Conservation (phyloP, 2,888 invertebrate species). For the Drosophila meridiana region DNA sequence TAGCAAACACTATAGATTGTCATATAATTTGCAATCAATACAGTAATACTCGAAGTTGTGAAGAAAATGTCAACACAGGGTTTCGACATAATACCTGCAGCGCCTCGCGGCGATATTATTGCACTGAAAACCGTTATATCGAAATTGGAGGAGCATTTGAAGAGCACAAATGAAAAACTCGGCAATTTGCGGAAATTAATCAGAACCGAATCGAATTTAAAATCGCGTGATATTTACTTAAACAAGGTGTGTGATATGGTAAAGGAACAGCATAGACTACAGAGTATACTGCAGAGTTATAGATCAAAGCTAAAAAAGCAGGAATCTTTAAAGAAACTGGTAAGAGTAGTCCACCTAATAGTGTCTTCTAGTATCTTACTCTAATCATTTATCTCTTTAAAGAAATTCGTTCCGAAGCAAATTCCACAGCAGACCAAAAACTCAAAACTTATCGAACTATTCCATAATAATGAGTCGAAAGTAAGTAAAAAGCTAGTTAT, state of each 20-base stretch:
- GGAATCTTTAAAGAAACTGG: not conserved
- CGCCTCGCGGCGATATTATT: not conserved
- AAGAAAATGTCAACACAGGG: constrained; percentile 9
- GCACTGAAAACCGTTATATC: constrained; percentile 7
- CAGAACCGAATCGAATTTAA: constrained; percentile 15
- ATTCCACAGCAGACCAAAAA: constrained; percentile 16
- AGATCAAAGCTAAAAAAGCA: constrained; percentile 16
- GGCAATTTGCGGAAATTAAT: constrained; percentile 17
- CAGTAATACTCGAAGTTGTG: not conserved
- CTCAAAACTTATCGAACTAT: constrained; percentile 40
- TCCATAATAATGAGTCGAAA: constrained; percentile 21
- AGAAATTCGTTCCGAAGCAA: constrained; percentile 5
- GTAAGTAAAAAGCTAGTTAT: constrained; percentile 7
- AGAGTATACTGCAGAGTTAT: constrained; percentile 26
- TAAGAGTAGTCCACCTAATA: not conserved
- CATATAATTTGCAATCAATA: not conserved
- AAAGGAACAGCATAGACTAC: constrained; percentile 32
- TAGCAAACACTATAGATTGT: not conserved
- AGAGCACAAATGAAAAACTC: constrained; percentile 37
- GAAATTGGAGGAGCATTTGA: constrained; percentile 23
- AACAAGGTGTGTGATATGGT: constrained; percentile 32
- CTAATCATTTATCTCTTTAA: not conserved
- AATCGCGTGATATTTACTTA: constrained; percentile 8
- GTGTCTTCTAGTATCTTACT: not conserved
- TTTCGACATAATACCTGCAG: not conserved